phyloP scores from a whole-genome alignment of 2,888 invertebrate species.

The Octonoba sinensis region DNA sequence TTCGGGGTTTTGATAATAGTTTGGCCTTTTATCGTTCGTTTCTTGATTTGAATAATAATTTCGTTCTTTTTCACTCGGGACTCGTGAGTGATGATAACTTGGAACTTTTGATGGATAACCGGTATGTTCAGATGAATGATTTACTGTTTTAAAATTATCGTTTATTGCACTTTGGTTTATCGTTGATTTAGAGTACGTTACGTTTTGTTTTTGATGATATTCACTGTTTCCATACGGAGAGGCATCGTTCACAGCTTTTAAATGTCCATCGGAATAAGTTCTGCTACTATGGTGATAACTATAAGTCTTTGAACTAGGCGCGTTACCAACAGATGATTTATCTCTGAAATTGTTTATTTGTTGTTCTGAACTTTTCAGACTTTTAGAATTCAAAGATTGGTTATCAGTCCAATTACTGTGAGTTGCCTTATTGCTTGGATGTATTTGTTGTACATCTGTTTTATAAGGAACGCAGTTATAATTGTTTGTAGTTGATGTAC shows the following conservation, averaged over 20 bases:
- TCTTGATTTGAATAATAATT: conserved; percentile 36
- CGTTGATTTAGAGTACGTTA: conserved; percentile 30
- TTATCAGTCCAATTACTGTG: conserved; percentile 31
- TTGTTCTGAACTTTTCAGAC: conserved; percentile 37
- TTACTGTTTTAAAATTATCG: conserved; percentile 42
- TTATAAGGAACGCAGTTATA: conserved; percentile 45
- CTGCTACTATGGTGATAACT: conserved; percentile 33
- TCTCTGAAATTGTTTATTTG: conserved; percentile 27
- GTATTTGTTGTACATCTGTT: conserved; percentile 25
- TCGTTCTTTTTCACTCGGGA: conserved; percentile 28
- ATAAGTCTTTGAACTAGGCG: conserved; percentile 28
- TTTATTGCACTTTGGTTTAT: conserved; percentile 33
- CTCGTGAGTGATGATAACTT: conserved; percentile 32
- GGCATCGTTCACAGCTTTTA: conserved; percentile 6
- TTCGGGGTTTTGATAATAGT: too few species aligned
- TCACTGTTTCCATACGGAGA: conserved; percentile 20
- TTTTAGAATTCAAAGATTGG: conserved; percentile 7
- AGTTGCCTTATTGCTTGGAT: conserved; percentile 17
- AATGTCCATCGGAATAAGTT: conserved; percentile 17
- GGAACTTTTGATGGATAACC: conserved; percentile 26
- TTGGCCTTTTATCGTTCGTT: conserved; percentile 22
- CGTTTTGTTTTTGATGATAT: conserved; percentile 42
- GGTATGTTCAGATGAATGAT: conserved; percentile 33
- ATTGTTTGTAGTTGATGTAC: conserved; percentile 6
- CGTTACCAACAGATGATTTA: conserved; percentile 7